phyloP scores from a whole-genome alignment of 2,888 invertebrate genomes.

The Diaphora mendica region DNA sequence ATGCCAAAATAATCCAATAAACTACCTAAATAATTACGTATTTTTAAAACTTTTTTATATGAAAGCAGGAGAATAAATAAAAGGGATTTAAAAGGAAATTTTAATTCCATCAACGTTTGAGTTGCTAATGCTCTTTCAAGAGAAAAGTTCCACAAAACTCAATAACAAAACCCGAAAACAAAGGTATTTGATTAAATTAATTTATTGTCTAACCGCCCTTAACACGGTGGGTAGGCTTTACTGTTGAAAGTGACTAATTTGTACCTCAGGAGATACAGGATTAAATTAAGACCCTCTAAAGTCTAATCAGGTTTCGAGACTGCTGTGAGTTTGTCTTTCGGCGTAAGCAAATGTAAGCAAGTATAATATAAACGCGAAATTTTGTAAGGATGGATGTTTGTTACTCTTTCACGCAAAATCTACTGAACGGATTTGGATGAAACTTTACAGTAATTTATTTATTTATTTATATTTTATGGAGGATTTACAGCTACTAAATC shows the following conservation, averaged over 20 bases:
- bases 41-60: neutral
- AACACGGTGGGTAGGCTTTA: neutral
- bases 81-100: neutral
- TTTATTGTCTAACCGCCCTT: slow-evolving; percentile 9
- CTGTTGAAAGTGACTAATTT: slow-evolving; percentile 14
- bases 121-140: neutral
- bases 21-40: neutral
- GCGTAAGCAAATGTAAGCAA: slow-evolving; percentile 9
- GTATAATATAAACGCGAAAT: too few species aligned
- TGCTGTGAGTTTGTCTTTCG: slow-evolving; percentile 8
- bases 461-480: too few species aligned
- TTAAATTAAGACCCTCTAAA: slow-evolving; percentile 33
- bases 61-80: neutral
- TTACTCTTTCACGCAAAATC: too few species aligned
- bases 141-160: neutral
- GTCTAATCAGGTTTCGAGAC: slow-evolving; percentile 31
- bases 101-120: neutral
- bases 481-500: too few species aligned
- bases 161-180: slow-evolving; percentile 4
- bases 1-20: neutral
- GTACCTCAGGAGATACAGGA: slow-evolving; percentile 15
- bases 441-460: too few species aligned
- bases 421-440: too few species aligned
- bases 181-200: slow-evolving; percentile 6
- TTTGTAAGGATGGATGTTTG: too few species aligned